Evolutionary conservation across 1,140 invertebrate genomes (phyloP).

Genomic region (Epicauta chinensis): DNA sequence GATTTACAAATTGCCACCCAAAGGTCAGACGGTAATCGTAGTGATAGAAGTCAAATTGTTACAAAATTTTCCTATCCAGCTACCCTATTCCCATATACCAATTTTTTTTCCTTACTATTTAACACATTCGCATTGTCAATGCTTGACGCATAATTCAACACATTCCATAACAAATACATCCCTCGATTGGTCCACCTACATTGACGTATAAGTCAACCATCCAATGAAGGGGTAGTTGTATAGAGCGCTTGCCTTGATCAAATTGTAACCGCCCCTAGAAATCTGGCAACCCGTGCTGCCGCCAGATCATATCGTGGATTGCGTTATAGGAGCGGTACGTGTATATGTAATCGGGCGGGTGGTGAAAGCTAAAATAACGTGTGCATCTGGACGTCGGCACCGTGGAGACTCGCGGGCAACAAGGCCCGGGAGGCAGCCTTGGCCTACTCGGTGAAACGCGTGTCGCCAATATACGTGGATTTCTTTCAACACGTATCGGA

Average conservation of each 20-base stretch:
- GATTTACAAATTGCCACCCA: no score
- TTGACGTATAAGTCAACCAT: constrained; percentile 2
- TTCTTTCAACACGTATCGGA: constrained; percentile 49
- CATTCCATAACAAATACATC: constrained; percentile 10
- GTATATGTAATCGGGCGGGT: constrained; percentile 23
- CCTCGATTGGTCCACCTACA: constrained; percentile 34
- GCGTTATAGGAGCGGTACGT: constrained; percentile 20
- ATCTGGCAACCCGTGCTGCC: constrained; percentile 18
- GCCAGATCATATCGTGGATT: constrained; percentile 17
- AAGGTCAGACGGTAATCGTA: no score
- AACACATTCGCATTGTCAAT: neutral
- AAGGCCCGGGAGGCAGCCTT: constrained; percentile 44
- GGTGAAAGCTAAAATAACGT: constrained; percentile 5
- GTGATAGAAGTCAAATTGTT: no score
- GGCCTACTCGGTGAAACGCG: constrained; percentile 47
- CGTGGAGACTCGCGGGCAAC: constrained; percentile 35
- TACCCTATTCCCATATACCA: no score
- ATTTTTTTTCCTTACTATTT: no score
- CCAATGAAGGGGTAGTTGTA: constrained; percentile 19
- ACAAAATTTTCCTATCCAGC: no score
- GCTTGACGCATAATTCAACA: constrained; percentile 32
- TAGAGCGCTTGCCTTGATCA: constrained; percentile 21
- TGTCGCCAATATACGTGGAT: constrained; percentile 53
- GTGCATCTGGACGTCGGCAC: constrained; percentile 35
- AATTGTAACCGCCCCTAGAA: constrained; percentile 19